These are phyloP conservation scores for Bombus vancouverensis DNA, from an alignment of 1,140 invertebrate species.

Conservation along the genomic window DNA sequence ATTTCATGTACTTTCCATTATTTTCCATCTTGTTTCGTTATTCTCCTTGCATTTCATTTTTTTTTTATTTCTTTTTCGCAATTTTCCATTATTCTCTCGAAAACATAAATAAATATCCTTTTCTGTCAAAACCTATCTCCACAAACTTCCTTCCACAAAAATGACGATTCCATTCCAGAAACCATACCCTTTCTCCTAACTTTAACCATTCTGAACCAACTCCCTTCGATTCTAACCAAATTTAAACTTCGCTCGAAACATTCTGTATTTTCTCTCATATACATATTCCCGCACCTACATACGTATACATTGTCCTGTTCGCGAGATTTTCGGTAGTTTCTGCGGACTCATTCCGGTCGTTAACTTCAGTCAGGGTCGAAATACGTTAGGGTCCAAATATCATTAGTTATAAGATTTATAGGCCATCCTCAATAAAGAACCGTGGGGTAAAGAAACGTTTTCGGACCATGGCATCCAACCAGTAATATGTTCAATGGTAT, in stretches of 20 bases:
- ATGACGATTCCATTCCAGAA: background rate
- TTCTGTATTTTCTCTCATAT: background rate
- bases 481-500: no score
- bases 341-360: constrained; percentile 5
- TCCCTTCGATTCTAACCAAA: background rate
- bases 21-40: background rate
- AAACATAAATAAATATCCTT: background rate
- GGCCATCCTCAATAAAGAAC: no score
- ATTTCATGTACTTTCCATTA: background rate
- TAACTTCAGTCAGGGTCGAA: background rate
- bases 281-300: background rate
- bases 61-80: background rate
- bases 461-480: no score
- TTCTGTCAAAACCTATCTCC: background rate
- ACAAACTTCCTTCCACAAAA: background rate
- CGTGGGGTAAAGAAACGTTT: no score
- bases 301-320: background rate
- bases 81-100: no score
- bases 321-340: constrained; percentile 4
- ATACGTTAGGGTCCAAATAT: constrained; percentile 5
- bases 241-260: background rate
- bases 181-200: background rate
- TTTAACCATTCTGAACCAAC: background rate
- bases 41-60: background rate
- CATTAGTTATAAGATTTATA: no score